A percentile compares a stretch with the other conserved stretches of the same genome.
Evolutionary conservation across 2,113 vertebrate species (phyloP).

Genomic region (Amphiprion percula): DNA sequence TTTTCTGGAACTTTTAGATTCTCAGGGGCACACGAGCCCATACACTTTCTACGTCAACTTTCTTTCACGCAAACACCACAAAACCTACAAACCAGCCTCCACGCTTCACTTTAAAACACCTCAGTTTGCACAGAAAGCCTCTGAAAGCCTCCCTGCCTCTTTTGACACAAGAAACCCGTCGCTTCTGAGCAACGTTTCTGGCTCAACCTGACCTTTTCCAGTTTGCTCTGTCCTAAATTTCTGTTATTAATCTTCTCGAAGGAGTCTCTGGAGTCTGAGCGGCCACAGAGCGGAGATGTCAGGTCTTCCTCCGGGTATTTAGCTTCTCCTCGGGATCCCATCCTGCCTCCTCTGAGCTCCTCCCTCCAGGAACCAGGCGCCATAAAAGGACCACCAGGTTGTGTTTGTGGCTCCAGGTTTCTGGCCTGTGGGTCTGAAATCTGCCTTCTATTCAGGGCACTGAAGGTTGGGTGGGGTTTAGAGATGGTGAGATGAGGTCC

Average conservation of each 20-base stretch:
- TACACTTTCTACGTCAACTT: not conserved
- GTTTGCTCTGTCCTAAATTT: not conserved
- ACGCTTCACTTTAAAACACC: not conserved
- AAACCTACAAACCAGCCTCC: not conserved
- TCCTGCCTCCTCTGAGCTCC: slow-evolving; percentile 23
- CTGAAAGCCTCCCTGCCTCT: not conserved
- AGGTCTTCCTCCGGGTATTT: slow-evolving; percentile 63
- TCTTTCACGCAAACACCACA: not conserved
- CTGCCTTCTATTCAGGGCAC: slow-evolving; percentile 78
- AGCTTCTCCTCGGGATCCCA: slow-evolving; percentile 39
- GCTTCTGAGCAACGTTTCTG: slow-evolving; percentile 13
- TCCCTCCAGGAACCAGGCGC: slow-evolving; percentile 69
- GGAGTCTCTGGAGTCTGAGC: slow-evolving; percentile 8
- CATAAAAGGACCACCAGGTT: slow-evolving; percentile 74
- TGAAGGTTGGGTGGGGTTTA: not conserved
- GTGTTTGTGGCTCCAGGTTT: slow-evolving; percentile 28
- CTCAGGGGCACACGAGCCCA: not conserved
- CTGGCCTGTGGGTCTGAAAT: slow-evolving; percentile 32
- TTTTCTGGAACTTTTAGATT: not conserved
- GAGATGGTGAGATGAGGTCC: slow-evolving; percentile 5
- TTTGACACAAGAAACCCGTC: not conserved
- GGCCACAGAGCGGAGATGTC: slow-evolving; percentile 18
- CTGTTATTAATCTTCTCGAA: slow-evolving; percentile 11
- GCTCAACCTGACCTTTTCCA: slow-evolving; percentile 1
- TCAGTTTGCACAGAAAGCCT: not conserved